Conservation (phyloP, 2,113 vertebrate species). For the Procavia capensis region DNA sequence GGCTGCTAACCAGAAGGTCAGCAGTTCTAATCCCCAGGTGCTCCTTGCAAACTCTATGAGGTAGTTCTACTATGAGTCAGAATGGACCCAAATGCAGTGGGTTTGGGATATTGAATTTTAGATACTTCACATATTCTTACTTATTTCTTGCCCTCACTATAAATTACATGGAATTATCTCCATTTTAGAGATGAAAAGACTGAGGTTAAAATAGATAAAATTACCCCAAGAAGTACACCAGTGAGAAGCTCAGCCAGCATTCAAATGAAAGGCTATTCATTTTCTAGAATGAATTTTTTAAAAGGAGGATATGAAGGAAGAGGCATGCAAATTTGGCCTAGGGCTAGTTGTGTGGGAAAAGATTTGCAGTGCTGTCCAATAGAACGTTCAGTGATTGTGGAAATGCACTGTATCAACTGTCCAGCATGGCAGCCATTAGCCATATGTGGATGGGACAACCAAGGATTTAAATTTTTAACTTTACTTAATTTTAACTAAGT, state of each 20-base stretch:
- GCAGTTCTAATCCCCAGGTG: too few species aligned
- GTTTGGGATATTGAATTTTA: too few species aligned
- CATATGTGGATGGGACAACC: conserved; percentile 24
- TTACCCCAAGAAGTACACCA: not conserved
- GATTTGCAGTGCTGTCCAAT: not conserved
- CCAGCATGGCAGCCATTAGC: not conserved
- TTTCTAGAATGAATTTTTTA: not conserved
- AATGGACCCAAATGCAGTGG: too few species aligned
- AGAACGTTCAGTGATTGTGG: not conserved
- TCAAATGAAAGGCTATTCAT: conserved; percentile 50
- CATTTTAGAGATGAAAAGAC: not conserved
- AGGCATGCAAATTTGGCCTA: not conserved
- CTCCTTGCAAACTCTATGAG: too few species aligned
- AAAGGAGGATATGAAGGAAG: not conserved
- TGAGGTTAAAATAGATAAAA: conserved; percentile 16
- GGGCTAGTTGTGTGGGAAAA: conserved; percentile 27
- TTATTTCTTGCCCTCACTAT: conserved; percentile 12
- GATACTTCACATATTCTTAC: conserved; percentile 64
- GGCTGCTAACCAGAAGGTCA: too few species aligned
- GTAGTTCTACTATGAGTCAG: too few species aligned
- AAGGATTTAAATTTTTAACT: conserved; percentile 11
- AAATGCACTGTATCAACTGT: not conserved
- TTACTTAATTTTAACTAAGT: conserved; percentile 19
- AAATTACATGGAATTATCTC: not conserved
- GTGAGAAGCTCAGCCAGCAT: conserved; percentile 12